A percentile compares a stretch with the other conserved stretches of the same genome.
phyloP scores from a whole-genome alignment of 2,888 invertebrate genomes.

The Diarsia mendica region DNA sequence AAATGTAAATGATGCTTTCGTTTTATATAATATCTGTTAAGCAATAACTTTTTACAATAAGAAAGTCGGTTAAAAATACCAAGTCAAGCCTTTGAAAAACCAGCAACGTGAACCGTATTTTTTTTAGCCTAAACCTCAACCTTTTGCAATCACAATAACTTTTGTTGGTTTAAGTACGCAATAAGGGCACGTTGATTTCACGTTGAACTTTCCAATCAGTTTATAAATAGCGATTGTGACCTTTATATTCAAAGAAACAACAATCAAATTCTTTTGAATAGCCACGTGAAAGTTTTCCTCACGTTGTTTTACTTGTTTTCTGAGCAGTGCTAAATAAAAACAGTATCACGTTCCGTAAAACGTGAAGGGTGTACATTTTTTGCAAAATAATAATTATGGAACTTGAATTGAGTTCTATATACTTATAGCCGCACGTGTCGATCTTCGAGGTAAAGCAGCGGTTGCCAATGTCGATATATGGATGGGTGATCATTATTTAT shows the following conservation, averaged over 20 bases:
- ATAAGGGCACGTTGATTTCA: neutral
- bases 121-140: neutral
- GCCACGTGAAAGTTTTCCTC: neutral
- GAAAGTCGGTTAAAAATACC: neutral
- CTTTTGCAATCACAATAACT: neutral
- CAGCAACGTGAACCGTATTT: neutral
- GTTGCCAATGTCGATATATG: neutral
- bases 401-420: too few species aligned
- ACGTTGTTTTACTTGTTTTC: neutral
- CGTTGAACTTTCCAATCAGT: neutral
- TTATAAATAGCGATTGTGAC: neutral
- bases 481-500: neutral
- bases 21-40: neutral
- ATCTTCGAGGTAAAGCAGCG: neutral
- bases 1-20: neutral
- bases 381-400: too few species aligned
- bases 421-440: neutral
- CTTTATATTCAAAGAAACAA: slow-evolving; percentile 2
- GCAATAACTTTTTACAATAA: neutral
- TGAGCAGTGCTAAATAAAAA: neutral
- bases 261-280: neutral
- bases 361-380: too few species aligned
- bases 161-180: neutral
- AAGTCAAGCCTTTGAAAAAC: neutral
- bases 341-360: neutral